These are phyloP conservation scores for Chloroceryle aenea DNA, from an alignment of 2,113 vertebrate species.

Conservation along the genomic window DNA sequence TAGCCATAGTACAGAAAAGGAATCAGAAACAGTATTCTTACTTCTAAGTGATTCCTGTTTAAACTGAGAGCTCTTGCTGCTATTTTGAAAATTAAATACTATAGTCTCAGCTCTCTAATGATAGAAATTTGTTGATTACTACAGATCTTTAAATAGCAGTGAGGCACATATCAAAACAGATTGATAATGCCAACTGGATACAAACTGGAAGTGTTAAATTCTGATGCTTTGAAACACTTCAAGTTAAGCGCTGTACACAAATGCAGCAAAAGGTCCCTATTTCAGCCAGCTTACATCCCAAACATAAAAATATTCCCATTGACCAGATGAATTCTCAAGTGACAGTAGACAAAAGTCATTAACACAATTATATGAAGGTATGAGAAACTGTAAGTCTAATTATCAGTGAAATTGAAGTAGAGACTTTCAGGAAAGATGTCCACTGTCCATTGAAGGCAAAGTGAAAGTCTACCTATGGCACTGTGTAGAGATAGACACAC, in stretches of 20 bases:
- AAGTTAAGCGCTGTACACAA: neutral
- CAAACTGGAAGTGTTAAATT: slow-evolving; percentile 20
- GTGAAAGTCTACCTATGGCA: neutral
- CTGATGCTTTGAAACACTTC: slow-evolving; percentile 5
- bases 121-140: slow-evolving; percentile 27
- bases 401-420: neutral
- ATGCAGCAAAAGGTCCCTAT: neutral
- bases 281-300: neutral
- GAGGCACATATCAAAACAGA: slow-evolving; percentile 5
- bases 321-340: neutral
- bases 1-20: neutral
- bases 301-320: neutral
- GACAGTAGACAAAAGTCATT: neutral
- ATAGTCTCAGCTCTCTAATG: neutral
- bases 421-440: neutral
- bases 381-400: slow-evolving; percentile 12
- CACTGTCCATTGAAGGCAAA: neutral
- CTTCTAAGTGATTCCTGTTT: neutral
- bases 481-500: neutral
- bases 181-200: slow-evolving; percentile 17
- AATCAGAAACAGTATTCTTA: neutral
- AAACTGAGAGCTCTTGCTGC: neutral
- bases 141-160: slow-evolving; percentile 26
- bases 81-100: slow-evolving; percentile 14
- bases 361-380: neutral